Percentiles rank a stretch among this genome's conserved stretches.
Evolutionary conservation across 2,888 invertebrate genomes (phyloP).

Genomic region (Tiphia femorata): DNA sequence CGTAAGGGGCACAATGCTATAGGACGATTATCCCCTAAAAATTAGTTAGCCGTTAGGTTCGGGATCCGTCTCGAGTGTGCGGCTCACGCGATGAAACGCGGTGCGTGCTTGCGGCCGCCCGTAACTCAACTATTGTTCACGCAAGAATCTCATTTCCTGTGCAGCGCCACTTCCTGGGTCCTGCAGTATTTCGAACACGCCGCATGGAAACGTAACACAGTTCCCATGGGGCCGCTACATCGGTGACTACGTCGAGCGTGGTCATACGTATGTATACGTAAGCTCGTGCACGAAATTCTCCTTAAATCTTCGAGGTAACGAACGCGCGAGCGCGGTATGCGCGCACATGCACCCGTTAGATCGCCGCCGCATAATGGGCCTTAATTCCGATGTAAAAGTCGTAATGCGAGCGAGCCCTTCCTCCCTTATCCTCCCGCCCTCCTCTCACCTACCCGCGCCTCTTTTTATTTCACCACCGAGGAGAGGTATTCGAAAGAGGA

Average conservation of each 20-base stretch:
- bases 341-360: background rate
- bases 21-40: too few species aligned
- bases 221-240: too few species aligned
- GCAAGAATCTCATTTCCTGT: constrained; percentile 53
- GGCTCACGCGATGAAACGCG: too few species aligned
- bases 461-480: background rate
- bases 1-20: too few species aligned
- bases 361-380: constrained; percentile 21
- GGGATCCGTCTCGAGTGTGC: too few species aligned
- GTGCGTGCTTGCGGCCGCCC: too few species aligned
- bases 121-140: constrained; percentile 45
- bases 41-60: too few species aligned
- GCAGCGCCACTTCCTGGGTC: constrained; percentile 43
- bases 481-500: too few species aligned
- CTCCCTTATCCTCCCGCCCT: background rate
- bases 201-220: constrained; percentile 30
- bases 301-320: too few species aligned
- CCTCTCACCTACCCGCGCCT: background rate
- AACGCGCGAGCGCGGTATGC: too few species aligned
- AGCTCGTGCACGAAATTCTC: too few species aligned
- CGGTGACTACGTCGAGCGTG: constrained; percentile 27
- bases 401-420: constrained; percentile 1
- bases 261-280: constrained; percentile 17
- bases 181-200: constrained; percentile 37
- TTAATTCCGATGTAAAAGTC: constrained; percentile 31